Conservation (phyloP, 1,140 invertebrate species). For the Zaprionus tsacasi region DNA sequence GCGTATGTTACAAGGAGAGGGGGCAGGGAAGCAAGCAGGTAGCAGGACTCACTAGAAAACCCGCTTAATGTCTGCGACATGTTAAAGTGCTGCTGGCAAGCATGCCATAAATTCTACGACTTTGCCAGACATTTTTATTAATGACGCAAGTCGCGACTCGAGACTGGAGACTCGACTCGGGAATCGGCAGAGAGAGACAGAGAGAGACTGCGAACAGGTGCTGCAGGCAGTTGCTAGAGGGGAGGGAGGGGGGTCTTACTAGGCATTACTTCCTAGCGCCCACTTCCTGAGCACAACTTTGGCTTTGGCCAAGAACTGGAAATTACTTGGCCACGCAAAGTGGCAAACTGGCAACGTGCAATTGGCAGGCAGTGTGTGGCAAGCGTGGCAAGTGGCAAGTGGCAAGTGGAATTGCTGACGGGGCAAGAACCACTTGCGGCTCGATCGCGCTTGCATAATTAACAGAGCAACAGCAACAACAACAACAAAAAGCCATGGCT, state of each 20-base stretch:
- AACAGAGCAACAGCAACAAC: conserved; percentile 33
- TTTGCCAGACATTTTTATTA: conserved; percentile 79
- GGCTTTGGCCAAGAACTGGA: conserved; percentile 15
- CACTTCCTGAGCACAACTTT: conserved; percentile 44
- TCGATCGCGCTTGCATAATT: conserved; percentile 49
- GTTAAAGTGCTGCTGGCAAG: conserved; percentile 64
- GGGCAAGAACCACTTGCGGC: conserved; percentile 35
- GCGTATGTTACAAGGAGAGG: background rate
- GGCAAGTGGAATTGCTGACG: conserved; percentile 35
- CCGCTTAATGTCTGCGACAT: conserved; percentile 69
- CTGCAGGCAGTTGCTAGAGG: background rate
- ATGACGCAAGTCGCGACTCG: conserved; percentile 62
- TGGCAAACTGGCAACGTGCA: conserved; percentile 5
- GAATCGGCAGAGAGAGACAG: conserved; percentile 6
- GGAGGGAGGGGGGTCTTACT: background rate
- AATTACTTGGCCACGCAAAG: background rate
- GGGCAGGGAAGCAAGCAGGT: background rate
- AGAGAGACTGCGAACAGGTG: conserved; percentile 58
- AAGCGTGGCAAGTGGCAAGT: conserved; percentile 25
- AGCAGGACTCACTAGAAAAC: conserved; percentile 38
- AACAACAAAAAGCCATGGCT: conserved; percentile 23
- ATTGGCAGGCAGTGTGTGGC: conserved; percentile 20
- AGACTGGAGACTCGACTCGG: no score
- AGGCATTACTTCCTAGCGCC: conserved; percentile 44
- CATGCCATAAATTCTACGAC: conserved; percentile 80